Percentiles rank a stretch among this genome's conserved stretches.
Evolutionary conservation across 2,888 invertebrate genomes (phyloP).

Genomic region (Campopleginae sp.): DNA sequence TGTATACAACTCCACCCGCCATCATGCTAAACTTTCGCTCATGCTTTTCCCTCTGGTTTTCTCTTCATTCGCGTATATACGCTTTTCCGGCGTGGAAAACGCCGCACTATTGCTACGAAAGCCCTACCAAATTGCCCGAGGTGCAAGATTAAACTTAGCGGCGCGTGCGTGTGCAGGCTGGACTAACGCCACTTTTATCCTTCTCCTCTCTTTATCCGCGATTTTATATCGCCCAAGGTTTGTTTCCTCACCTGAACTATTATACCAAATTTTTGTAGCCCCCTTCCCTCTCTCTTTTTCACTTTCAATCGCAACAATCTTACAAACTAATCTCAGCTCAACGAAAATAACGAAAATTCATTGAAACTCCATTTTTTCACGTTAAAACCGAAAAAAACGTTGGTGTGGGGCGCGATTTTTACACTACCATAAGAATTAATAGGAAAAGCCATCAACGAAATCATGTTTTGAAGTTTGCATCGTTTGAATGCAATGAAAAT

Average conservation of each 20-base stretch:
- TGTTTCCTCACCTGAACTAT: conserved; percentile 83
- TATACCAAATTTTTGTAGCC: conserved; percentile 34
- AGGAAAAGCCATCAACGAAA: too few relatives aligned
- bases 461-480: too few relatives aligned
- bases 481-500: too few relatives aligned
- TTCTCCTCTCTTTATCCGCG: conserved; percentile 56
- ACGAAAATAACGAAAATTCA: not conserved
- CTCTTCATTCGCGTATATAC: conserved; percentile 70
- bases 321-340: not conserved
- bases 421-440: too few relatives aligned
- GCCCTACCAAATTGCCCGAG: conserved; percentile 77
- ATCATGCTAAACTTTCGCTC: conserved; percentile 71
- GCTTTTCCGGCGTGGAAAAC: conserved; percentile 68
- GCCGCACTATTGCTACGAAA: conserved; percentile 46
- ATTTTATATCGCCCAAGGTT: conserved; percentile 79
- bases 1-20: conserved; percentile 59
- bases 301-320: not conserved
- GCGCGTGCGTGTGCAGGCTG: conserved; percentile 69
- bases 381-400: too few relatives aligned
- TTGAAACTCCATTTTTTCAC: too few relatives aligned
- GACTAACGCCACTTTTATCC: conserved; percentile 67
- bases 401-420: too few relatives aligned
- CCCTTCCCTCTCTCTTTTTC: conserved; percentile 20
- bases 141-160: conserved; percentile 80
- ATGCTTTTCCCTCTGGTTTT: conserved; percentile 35